A percentile compares a stretch with the other conserved stretches of the same genome.
Conservation (phyloP, 2,888 invertebrate genomes). For the Campoletis raptor region DNA sequence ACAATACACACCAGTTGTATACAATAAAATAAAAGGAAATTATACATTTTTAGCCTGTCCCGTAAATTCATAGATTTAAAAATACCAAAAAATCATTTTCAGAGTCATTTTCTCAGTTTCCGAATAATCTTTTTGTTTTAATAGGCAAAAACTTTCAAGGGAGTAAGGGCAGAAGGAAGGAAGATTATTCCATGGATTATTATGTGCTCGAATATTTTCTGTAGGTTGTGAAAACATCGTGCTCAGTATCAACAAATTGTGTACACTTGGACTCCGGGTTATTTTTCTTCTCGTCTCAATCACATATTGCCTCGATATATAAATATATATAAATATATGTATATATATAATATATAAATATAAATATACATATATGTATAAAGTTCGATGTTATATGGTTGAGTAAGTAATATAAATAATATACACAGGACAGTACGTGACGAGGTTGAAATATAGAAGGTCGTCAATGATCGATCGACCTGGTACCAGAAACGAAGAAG, state of each 20-base stretch:
- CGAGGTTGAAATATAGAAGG: slow-evolving; percentile 44
- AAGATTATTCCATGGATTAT: not conserved
- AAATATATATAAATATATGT: not conserved
- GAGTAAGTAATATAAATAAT: slow-evolving; percentile 36
- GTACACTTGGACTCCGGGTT: not conserved
- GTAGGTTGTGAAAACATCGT: not conserved
- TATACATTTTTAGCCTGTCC: too few relatives aligned
- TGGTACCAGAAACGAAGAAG: slow-evolving; percentile 21
- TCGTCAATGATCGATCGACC: slow-evolving; percentile 60
- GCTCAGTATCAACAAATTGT: not conserved
- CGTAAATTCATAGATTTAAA: too few relatives aligned
- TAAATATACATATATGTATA: not conserved
- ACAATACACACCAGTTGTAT: too few relatives aligned
- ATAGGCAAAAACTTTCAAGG: too few relatives aligned
- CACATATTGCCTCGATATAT: not conserved
- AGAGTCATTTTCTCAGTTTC: too few relatives aligned
- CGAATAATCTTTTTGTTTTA: too few relatives aligned
- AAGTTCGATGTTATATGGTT: not conserved
- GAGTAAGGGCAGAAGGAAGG: not conserved
- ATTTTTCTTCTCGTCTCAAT: not conserved
- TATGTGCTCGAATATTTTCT: not conserved
- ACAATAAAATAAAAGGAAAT: too few relatives aligned
- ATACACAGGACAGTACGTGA: slow-evolving; percentile 44
- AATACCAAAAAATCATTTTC: too few relatives aligned
- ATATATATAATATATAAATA: too few relatives aligned